Conservation (phyloP, 2,797 vertebrate genomes). For the Aselliscus stoliczkanus region DNA sequence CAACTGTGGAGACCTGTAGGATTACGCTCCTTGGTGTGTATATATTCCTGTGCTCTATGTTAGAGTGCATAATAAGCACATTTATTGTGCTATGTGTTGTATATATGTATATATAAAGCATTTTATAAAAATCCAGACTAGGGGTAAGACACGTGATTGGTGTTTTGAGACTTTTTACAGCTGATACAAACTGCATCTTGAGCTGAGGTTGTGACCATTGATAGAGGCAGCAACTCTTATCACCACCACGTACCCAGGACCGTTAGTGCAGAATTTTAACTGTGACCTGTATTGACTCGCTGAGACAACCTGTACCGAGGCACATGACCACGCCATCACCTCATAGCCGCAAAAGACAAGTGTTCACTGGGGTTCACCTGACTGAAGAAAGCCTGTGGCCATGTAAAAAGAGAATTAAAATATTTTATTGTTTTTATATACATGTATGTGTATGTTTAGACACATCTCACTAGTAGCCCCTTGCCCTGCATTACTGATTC, state of each 20-base stretch:
- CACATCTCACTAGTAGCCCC: not conserved
- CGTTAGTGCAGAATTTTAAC: conserved; percentile 43
- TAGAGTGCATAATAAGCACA: conserved; percentile 96
- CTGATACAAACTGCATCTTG: conserved; percentile 43
- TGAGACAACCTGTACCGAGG: not conserved
- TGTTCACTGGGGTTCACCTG: not conserved
- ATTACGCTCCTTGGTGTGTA: conserved; percentile 82
- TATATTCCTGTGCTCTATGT: conserved; percentile 95
- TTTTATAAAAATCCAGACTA: conserved; percentile 61
- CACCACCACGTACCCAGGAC: not conserved
- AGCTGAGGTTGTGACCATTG: conserved; percentile 28
- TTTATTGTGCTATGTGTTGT: conserved; percentile 87
- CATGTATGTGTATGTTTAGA: not conserved
- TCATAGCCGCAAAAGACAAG: not conserved
- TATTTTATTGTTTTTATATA: conserved; percentile 49
- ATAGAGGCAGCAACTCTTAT: not conserved
- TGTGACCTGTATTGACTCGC: not conserved
- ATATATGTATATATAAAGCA: conserved; percentile 16
- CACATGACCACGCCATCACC: not conserved
- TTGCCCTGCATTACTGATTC: not conserved
- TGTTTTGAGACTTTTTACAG: conserved; percentile 61
- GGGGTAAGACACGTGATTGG: conserved; percentile 53
- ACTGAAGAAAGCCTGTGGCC: not conserved
- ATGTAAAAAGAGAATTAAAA: conserved; percentile 62
- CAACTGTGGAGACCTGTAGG: conserved; percentile 76